Conservation (phyloP, 2,888 invertebrate genomes). For the Parthenolecanium corni region DNA sequence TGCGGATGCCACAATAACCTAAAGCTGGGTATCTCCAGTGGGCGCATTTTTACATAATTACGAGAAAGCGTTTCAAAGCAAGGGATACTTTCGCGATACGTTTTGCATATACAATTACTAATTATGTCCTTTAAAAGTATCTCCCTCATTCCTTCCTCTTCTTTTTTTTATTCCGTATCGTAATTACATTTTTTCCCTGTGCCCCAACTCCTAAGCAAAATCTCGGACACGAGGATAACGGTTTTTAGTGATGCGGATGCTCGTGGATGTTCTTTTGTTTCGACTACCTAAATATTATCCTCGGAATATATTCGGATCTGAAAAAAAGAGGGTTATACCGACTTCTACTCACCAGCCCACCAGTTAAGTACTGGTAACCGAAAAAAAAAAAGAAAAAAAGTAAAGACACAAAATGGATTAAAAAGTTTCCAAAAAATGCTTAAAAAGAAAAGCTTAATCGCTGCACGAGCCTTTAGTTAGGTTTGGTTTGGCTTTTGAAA, state of each 20-base stretch:
- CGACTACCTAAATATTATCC: too few species aligned
- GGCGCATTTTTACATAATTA: conserved; percentile 28
- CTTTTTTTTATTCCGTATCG: conserved; percentile 15
- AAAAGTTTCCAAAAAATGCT: too few species aligned
- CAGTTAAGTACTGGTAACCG: too few species aligned
- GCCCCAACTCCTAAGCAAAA: too few species aligned
- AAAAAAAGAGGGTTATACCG: too few species aligned
- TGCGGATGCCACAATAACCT: conserved; percentile 22
- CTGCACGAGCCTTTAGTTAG: too few species aligned
- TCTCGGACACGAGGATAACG: conserved; percentile 9
- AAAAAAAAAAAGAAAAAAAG: too few species aligned
- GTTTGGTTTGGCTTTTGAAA: too few species aligned
- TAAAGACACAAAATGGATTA: too few species aligned
- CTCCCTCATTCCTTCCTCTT: conserved; percentile 17
- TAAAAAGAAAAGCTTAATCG: too few species aligned
- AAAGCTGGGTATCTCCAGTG: conserved; percentile 21
- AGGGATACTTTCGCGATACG: conserved; percentile 28
- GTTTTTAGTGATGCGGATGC: conserved; percentile 18
- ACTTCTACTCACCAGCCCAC: too few species aligned
- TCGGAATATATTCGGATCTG: too few species aligned
- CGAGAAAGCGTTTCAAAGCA: conserved; percentile 15
- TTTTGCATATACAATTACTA: conserved; percentile 28
- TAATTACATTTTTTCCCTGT: conserved; percentile 26
- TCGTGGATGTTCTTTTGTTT: conserved; percentile 26
- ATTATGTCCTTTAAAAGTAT: conserved; percentile 26